Percentiles rank a stretch among this genome's conserved stretches.
These are phyloP conservation scores for Montipora cactus DNA, from an alignment of 64 coral and sea anemone genomes.

Conservation along the genomic window DNA sequence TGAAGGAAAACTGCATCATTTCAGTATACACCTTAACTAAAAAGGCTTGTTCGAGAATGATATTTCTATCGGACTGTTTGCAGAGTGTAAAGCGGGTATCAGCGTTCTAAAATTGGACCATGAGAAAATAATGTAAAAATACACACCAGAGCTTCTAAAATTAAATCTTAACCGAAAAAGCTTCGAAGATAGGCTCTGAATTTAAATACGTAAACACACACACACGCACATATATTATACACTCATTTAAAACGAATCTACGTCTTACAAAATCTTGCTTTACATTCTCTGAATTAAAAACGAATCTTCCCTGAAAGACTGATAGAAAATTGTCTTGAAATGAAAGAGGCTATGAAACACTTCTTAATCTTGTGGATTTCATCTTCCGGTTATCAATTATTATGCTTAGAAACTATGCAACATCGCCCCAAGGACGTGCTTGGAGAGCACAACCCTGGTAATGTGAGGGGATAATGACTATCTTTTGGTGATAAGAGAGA, in stretches of 20 bases:
- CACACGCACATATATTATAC: too few species aligned
- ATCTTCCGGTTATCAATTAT: neutral
- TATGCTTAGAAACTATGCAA: neutral
- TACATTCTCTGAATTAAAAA: neutral
- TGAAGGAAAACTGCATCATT: neutral
- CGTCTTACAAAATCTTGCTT: too few species aligned
- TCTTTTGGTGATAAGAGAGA: neutral
- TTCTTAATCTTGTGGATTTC: neutral
- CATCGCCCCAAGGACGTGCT: neutral
- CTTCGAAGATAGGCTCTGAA: neutral
- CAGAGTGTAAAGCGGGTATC: neutral
- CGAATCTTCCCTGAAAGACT: neutral
- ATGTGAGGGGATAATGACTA: neutral
- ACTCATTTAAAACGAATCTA: too few species aligned
- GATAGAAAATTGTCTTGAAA: neutral
- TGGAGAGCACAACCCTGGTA: neutral
- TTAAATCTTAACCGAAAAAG: neutral
- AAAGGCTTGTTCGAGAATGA: neutral
- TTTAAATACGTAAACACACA: too few species aligned
- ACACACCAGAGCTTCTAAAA: neutral
- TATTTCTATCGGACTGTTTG: neutral
- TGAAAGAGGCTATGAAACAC: neutral
- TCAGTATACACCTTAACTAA: neutral
- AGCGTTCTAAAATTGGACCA: neutral
- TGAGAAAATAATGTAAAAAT: neutral